Conservation (phyloP, 1,140 invertebrate genomes). For the Heliconius nattereri region DNA sequence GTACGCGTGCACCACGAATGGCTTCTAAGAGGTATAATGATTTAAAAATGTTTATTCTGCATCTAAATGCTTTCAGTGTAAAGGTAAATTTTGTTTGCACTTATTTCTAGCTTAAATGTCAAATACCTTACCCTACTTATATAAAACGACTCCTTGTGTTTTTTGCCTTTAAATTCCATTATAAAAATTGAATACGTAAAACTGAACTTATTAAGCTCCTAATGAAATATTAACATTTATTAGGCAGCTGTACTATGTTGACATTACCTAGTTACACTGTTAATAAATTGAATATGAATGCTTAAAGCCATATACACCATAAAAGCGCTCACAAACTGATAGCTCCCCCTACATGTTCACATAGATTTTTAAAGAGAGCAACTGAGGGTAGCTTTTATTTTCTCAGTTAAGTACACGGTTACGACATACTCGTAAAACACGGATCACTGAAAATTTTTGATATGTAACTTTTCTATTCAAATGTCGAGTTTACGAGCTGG, state of each 20-base stretch:
- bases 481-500: conserved; percentile 74
- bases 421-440: conserved; percentile 80
- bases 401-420: conserved; percentile 77
- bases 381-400: conserved; percentile 72
- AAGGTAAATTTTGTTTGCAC: too few species aligned
- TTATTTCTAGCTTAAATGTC: background rate
- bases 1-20: too few species aligned
- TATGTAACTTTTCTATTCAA: conserved; percentile 81
- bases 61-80: too few species aligned
- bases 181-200: background rate
- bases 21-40: too few species aligned
- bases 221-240: conserved; percentile 19
- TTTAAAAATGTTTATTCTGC: too few species aligned
- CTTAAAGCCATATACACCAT: conserved; percentile 33
- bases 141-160: too few species aligned
- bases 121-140: background rate
- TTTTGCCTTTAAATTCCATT: too few species aligned
- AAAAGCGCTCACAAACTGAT: conserved; percentile 59
- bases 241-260: conserved; percentile 15
- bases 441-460: conserved; percentile 81
- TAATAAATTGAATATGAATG: conserved; percentile 47
- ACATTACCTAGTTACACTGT: conserved; percentile 26
- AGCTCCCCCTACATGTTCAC: conserved; percentile 67
- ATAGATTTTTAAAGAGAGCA: conserved; percentile 75
- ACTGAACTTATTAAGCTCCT: background rate